Conservation (phyloP, 2,888 invertebrate species). For the Helicoverpa assulta region DNA sequence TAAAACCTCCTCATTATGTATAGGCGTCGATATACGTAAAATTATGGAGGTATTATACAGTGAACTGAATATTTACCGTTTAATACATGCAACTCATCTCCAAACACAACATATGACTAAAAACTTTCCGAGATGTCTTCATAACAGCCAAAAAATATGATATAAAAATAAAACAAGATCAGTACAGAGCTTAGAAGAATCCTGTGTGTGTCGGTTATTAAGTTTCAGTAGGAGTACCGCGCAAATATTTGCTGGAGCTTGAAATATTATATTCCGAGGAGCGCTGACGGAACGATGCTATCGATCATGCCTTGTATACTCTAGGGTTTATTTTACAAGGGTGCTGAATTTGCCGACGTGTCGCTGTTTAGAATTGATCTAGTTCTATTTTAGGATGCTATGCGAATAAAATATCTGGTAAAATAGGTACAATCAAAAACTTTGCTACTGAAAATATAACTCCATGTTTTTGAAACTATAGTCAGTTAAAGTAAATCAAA, state of each 20-base stretch:
- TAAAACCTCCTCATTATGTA: too few species aligned
- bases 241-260: conserved; percentile 50
- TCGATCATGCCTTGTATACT: conserved; percentile 51
- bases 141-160: conserved; percentile 13
- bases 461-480: conserved; percentile 15
- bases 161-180: conserved; percentile 40
- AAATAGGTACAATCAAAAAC: not conserved
- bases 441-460: conserved; percentile 10
- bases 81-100: not conserved
- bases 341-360: conserved; percentile 27
- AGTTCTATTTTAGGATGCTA: too few species aligned
- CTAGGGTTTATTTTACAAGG: conserved; percentile 48
- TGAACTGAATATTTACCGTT: not conserved
- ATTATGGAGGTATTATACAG: too few species aligned
- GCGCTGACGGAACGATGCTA: conserved; percentile 44
- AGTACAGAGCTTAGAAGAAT: conserved; percentile 41
- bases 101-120: not conserved
- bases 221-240: conserved; percentile 29
- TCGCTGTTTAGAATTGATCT: conserved; percentile 18
- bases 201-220: conserved; percentile 48
- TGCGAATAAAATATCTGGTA: too few species aligned
- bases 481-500: conserved; percentile 4
- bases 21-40: too few species aligned
- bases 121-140: conserved; percentile 22
- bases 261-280: conserved; percentile 45